A percentile compares a stretch with the other conserved stretches of the same genome.
Evolutionary conservation across 2,113 vertebrate genomes (phyloP).

Genomic region (Hypocryptadius cinnamomeus): DNA sequence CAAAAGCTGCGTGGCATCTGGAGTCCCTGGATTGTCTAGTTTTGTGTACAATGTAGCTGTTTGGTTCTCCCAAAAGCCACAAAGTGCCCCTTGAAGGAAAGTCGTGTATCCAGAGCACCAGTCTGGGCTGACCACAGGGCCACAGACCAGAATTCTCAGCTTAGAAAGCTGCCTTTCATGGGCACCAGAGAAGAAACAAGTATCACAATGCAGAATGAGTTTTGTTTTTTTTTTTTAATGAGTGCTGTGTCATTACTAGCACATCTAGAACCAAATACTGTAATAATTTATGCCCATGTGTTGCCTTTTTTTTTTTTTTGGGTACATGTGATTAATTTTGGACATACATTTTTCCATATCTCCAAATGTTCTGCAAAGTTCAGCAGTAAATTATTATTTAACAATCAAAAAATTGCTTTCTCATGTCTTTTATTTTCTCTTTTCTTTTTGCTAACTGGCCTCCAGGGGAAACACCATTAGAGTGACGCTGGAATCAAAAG

Average conservation of each 20-base stretch:
- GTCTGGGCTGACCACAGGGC: not conserved
- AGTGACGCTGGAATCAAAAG: not conserved
- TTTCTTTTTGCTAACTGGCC: not conserved
- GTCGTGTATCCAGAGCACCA: fast-evolving
- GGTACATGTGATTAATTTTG: not conserved
- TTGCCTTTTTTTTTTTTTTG: not conserved
- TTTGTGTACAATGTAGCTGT: not conserved
- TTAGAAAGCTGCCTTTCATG: not conserved
- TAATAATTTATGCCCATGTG: not conserved
- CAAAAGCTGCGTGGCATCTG: not conserved
- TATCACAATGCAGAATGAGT: not conserved
- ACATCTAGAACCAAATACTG: not conserved
- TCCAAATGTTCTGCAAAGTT: not conserved
- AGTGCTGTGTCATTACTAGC: not conserved
- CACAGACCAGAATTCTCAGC: not conserved
- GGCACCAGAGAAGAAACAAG: not conserved
- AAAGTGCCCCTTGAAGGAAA: not conserved
- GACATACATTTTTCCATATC: not conserved
- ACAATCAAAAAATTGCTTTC: not conserved
- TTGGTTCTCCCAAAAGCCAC: not conserved
- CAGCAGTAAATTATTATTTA: not conserved
- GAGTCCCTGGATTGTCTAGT: not conserved
- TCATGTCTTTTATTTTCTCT: not conserved
- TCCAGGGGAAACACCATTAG: not conserved
- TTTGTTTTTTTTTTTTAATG: not conserved